phyloP scores from a whole-genome alignment of 1,140 invertebrate genomes.

The Temnothorax curvispinosus region DNA sequence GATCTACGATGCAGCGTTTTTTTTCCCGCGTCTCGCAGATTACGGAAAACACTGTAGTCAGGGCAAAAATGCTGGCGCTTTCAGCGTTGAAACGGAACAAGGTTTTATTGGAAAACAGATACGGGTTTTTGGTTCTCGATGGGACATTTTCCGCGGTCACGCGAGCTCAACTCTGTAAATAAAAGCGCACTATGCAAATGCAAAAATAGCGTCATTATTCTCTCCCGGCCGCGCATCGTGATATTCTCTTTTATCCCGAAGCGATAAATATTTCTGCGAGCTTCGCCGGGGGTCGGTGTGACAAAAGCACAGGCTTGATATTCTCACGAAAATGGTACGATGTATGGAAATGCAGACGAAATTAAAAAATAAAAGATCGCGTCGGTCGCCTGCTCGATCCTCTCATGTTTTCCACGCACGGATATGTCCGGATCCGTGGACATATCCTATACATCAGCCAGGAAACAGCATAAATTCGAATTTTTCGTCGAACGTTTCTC shows the following conservation, averaged over 20 bases:
- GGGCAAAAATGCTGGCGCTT: background rate
- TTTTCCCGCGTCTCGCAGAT: constrained; percentile 10
- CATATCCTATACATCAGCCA: constrained; percentile 34
- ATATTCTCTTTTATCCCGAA: constrained; percentile 7
- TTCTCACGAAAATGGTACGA: constrained; percentile 29
- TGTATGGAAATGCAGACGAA: constrained; percentile 9
- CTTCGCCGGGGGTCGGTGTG: background rate
- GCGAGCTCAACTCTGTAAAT: constrained; percentile 48
- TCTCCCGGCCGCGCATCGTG: background rate
- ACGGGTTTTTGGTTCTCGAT: background rate
- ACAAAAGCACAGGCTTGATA: constrained; percentile 33
- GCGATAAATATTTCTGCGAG: constrained; percentile 63
- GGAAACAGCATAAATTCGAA: constrained; percentile 17
- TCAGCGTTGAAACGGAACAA: background rate
- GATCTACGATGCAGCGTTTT: background rate
- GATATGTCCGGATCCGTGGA: background rate
- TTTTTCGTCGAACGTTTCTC: constrained; percentile 21
- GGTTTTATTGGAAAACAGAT: constrained; percentile 24
- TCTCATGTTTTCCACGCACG: constrained; percentile 13
- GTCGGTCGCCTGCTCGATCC: constrained; percentile 11
- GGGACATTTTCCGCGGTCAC: background rate
- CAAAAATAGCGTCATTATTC: constrained; percentile 59
- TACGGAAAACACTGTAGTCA: background rate
- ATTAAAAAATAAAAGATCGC: constrained; percentile 54
- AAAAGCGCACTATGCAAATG: constrained; percentile 64